Evolutionary conservation across 1,140 invertebrate species (phyloP).

Genomic region (Ceratosolen fusciceps): DNA sequence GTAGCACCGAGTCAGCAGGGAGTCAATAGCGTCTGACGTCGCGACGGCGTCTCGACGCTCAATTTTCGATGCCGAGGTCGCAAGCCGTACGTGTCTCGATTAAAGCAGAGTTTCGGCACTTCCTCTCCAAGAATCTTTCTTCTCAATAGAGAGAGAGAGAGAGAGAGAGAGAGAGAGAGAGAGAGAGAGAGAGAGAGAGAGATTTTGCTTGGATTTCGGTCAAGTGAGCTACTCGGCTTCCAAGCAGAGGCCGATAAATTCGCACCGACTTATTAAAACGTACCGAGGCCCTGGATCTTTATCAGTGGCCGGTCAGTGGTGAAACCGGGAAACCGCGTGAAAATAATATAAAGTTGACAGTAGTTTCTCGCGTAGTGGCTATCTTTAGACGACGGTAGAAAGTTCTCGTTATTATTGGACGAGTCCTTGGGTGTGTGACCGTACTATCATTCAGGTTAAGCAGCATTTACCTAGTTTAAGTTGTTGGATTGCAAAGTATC

Average conservation of each 20-base stretch:
- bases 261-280: too few relatives aligned
- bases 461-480: neutral
- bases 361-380: neutral
- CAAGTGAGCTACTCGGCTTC: too few relatives aligned
- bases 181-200: too few relatives aligned
- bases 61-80: slow-evolving; percentile 20
- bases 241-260: too few relatives aligned
- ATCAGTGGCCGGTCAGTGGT: neutral
- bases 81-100: slow-evolving; percentile 21
- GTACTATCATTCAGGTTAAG: neutral
- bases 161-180: too few relatives aligned
- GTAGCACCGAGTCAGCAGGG: neutral
- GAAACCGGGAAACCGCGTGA: neutral
- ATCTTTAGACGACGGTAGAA: neutral
- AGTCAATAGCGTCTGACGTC: slow-evolving; percentile 7
- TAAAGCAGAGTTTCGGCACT: neutral
- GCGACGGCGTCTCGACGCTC: slow-evolving; percentile 22
- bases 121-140: too few relatives aligned
- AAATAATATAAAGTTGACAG: neutral
- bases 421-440: neutral
- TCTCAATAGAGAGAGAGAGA: too few relatives aligned
- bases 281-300: neutral
- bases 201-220: too few relatives aligned
- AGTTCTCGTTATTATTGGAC: neutral
- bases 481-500: neutral